Evolutionary conservation across 2,888 invertebrate species (phyloP).

Genomic region (Laothoe populi): DNA sequence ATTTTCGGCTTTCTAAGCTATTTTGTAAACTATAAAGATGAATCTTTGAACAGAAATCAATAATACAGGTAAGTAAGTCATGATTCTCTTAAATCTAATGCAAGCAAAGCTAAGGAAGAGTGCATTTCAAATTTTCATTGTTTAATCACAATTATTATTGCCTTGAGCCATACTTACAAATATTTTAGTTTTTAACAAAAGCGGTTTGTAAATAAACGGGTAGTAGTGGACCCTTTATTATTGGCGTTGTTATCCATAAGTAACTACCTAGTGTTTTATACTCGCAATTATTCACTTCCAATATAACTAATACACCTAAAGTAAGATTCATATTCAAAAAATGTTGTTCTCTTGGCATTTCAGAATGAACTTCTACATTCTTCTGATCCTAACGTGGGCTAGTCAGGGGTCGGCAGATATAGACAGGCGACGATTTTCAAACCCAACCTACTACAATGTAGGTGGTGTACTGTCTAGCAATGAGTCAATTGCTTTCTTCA

Average conservation of each 20-base stretch:
- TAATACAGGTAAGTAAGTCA: conserved; percentile 29
- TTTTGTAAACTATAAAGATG: conserved; percentile 2
- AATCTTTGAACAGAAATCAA: conserved; percentile 16
- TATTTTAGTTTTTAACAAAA: too few relatives aligned
- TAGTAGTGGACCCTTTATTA: too few relatives aligned
- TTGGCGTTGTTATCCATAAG: too few relatives aligned
- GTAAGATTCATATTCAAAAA: too few relatives aligned
- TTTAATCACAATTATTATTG: too few relatives aligned
- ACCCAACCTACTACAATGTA: conserved; percentile 92
- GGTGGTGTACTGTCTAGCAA: conserved; percentile 96
- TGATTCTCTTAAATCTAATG: neutral
- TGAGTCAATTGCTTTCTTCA: conserved; percentile 91
- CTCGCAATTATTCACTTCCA: too few relatives aligned
- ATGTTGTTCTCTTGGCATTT: conserved; percentile 11
- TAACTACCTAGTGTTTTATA: too few relatives aligned
- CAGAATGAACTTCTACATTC: conserved; percentile 51
- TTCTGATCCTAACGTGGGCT: conserved; percentile 42
- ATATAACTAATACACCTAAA: too few relatives aligned
- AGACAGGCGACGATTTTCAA: conserved; percentile 74
- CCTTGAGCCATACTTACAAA: too few relatives aligned
- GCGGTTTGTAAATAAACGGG: too few relatives aligned
- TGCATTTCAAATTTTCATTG: neutral
- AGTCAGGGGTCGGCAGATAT: conserved; percentile 55
- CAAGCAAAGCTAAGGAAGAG: neutral
- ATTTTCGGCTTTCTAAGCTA: conserved; percentile 30